Evolutionary conservation across 2,888 invertebrate species (phyloP), one percentile per base, ranked within the genome.

Genomic region (Pegoplata infirma): DNA sequence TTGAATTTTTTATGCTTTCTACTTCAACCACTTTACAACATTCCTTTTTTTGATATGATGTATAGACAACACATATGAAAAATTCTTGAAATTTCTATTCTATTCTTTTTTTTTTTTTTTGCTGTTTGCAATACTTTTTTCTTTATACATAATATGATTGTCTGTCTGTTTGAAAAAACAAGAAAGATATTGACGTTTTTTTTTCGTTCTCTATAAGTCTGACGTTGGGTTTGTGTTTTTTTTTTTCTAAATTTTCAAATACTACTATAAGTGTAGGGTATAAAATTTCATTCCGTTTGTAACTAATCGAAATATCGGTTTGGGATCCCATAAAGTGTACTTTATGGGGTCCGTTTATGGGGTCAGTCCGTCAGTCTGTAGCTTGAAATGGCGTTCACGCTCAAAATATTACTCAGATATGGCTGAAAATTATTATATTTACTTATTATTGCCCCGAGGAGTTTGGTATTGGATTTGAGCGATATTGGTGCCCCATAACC

Each of bases 81-180:
- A 69, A 78, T 61, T 69, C 55, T 78, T 74, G n/a, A 40, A 67
- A 67, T 76, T 28, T 67, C 36, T 67, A 72, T 61, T 49, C 47
- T 32, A 1, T 32, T 32, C 12, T 10, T 1, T 12, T 10, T 32
- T 32, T 32, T 40, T n/a, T 1, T 36, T 12, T 5, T 12, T 36
- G 36, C n/a, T 40, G 36, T 40, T 25, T 2, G 28, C 10, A 32
- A 40, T 12, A 40, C 36, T 40, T n/a, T n/a, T 40, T 10, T 12
- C 12, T 7, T 32, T 7, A 32, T 32, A 32, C 3, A 28, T 6
- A 6, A 28, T 32, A 12, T 2, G 36, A 40, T 40, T 51, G 10
- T 49, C 0, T 17, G 32, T 44, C 32, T 49, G 63, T 32, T 61
- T 23, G 8, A n/a, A n/a, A n/a, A n/a, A 49, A 32, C 61, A 14